phyloP scores from a whole-genome alignment of 2,888 invertebrate species.

The Ferdinandea cuprea region DNA sequence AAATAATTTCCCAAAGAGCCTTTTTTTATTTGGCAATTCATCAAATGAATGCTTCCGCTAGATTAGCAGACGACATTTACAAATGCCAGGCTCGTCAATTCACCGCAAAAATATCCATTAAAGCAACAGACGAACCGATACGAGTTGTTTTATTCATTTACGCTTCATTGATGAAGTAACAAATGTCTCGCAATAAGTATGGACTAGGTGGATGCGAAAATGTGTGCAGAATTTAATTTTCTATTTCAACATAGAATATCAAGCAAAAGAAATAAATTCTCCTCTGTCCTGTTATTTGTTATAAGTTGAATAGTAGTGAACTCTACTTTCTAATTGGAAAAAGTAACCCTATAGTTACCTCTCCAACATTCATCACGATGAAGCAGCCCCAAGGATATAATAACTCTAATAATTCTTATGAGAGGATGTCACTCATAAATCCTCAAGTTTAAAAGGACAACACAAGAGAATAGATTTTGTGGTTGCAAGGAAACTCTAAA shows the following conservation, averaged over 20 bases:
- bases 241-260: too few species aligned
- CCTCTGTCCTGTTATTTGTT: background rate
- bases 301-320: too few species aligned
- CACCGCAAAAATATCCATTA: constrained; percentile 5
- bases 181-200: background rate
- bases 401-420: constrained; percentile 3
- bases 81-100: too few species aligned
- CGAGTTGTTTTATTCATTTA: background rate
- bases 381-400: background rate
- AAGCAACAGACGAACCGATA: background rate
- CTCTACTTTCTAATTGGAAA: background rate
- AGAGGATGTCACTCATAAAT: constrained; percentile 24
- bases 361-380: too few species aligned
- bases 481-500: too few species aligned
- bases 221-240: too few species aligned
- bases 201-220: too few species aligned
- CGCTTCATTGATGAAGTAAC: constrained; percentile 12
- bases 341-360: background rate
- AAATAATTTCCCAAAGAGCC: background rate
- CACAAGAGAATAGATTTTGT: background rate
- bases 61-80: background rate
- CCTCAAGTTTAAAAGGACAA: constrained; percentile 24
- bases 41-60: background rate
- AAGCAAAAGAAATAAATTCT: too few species aligned
- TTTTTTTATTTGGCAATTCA: background rate